Evolutionary conservation across 1,140 invertebrate genomes (phyloP), one percentile per base, ranked within the genome.

Genomic region (Procambarus virginalis): DNA sequence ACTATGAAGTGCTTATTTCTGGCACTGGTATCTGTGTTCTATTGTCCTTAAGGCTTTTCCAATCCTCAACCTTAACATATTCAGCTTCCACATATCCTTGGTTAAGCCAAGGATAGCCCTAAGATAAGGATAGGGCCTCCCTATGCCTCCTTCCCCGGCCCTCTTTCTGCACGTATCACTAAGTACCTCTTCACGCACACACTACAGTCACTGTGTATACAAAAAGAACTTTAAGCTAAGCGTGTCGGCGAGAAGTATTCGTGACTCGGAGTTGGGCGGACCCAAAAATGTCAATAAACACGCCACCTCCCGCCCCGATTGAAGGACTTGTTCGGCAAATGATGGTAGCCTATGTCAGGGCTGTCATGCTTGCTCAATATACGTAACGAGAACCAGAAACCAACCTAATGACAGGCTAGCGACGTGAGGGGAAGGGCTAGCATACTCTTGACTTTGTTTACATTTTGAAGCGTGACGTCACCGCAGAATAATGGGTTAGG

Each of bases 291-390:
- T 80, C 78, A 80, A 80, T 55, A 46, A 80, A 55, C 78, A 80
- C 5, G 78, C 78, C 17, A 80, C 55, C 49, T 34, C 17, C 78
- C 78, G 78, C 78, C 49, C 17, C 48, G 78, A 80, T 80, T 80
- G 78, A 80, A 80, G 78, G 55, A 80, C 78, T 55, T n/a, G 49
- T 46, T 34, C 14, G 9, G 20, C 55, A 58, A 80, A 80, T 80
- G 12, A 80, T 55, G 78, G 78, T 22, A 55, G 49, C 22, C 48
- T 55, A 80, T 80, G 78, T 80, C 49, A 55, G 49, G 34, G 78
- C 78, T 80, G 78, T 80, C 78, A 55, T 55, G 78, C 49, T n/a
- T 49, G 78, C 20, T 80, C 78, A 55, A 80, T 80, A 80, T 49
- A 55, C 17, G 78, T 55, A 55, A 58, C 78, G 9, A 58, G 78